Evolutionary conservation across 1,140 invertebrate genomes (phyloP).

Genomic region (Pectinophora gossypiella): DNA sequence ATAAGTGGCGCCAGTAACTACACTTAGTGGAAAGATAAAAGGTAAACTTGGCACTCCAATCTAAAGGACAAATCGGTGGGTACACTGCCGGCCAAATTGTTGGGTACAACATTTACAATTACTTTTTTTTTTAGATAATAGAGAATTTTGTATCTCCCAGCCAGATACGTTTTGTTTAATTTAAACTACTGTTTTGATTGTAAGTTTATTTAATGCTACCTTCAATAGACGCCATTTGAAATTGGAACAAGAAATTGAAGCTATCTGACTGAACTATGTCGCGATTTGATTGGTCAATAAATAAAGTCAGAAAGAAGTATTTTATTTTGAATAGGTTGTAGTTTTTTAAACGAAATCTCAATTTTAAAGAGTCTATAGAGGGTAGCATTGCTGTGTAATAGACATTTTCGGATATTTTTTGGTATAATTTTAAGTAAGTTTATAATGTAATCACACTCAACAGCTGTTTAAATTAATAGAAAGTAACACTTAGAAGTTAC

Average conservation of each 20-base stretch:
- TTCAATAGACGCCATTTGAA: too few species aligned
- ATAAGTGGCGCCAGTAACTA: constrained; percentile 13
- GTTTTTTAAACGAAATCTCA: too few species aligned
- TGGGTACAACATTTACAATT: not conserved
- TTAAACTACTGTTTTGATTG: not conserved
- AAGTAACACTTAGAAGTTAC: constrained; percentile 44
- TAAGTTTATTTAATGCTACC: too few species aligned
- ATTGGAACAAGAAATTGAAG: too few species aligned
- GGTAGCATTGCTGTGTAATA: too few species aligned
- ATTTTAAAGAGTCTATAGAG: too few species aligned
- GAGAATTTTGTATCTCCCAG: not conserved
- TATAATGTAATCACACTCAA: constrained; percentile 47
- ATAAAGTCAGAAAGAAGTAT: not conserved
- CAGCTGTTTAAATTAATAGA: constrained; percentile 28
- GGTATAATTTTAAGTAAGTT: too few species aligned
- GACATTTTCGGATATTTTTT: too few species aligned
- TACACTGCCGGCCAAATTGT: not conserved
- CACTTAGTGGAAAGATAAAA: constrained; percentile 11
- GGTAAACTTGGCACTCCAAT: constrained; percentile 35
- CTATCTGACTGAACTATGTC: not conserved
- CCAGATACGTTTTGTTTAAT: too few species aligned
- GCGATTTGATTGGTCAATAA: not conserved
- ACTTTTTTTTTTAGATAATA: too few species aligned
- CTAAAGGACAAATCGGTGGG: constrained; percentile 15
- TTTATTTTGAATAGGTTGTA: not conserved